Evolutionary conservation across 2,797 vertebrate genomes (phyloP).

Genomic region (Bradypus variegatus): DNA sequence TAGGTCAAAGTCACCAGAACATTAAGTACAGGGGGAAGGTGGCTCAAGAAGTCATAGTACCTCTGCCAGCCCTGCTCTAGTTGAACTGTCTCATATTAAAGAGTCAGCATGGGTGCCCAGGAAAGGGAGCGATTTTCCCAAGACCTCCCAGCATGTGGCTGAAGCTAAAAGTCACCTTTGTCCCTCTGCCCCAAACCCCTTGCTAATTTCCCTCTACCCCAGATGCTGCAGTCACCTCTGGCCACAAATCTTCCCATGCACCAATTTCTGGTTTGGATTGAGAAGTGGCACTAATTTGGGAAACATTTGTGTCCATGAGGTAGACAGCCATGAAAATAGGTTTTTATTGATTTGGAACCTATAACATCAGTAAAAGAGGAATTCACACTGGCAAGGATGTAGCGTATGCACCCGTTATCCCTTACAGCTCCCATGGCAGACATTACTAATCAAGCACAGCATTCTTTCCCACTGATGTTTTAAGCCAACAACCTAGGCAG

Average conservation of each 20-base stretch:
- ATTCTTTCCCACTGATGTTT: background rate
- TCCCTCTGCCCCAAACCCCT: background rate
- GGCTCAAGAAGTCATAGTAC: accelerated
- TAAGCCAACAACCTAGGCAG: background rate
- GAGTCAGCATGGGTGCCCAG: background rate
- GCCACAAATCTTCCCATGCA: background rate
- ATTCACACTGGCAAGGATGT: background rate
- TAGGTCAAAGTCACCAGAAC: background rate
- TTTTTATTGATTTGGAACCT: background rate
- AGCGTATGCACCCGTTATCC: accelerated
- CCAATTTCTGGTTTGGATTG: background rate
- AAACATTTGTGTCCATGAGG: background rate
- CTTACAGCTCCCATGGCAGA: background rate
- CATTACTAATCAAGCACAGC: background rate
- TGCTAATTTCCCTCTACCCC: background rate
- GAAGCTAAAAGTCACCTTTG: background rate
- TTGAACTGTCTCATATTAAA: background rate
- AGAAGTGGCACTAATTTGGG: background rate
- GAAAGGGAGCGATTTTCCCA: background rate
- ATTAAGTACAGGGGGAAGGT: background rate
- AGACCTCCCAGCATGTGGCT: background rate
- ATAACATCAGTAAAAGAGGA: background rate
- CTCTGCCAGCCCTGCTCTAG: background rate
- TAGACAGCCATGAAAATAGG: background rate
- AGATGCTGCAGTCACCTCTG: background rate